These are phyloP conservation scores for Palloptera scutellata DNA, from an alignment of 2,888 invertebrate species.

Conservation along the genomic window DNA sequence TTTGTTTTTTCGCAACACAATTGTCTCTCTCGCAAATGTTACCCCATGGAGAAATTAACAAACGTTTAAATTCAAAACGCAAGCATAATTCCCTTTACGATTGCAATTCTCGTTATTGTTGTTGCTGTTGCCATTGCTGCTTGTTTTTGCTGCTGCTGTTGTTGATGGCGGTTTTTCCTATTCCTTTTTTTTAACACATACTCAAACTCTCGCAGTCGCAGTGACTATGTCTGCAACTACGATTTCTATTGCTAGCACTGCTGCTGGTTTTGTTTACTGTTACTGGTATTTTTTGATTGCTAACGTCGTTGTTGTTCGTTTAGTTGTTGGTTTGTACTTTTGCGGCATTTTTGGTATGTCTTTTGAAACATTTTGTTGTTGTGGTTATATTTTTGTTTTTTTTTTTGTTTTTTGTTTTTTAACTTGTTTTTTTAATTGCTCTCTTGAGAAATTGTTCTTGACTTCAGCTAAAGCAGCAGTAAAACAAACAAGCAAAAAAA, in stretches of 20 bases:
- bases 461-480: neutral
- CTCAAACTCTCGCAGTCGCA: neutral
- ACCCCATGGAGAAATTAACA: conserved; percentile 32
- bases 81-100: conserved; percentile 29
- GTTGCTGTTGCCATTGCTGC: conserved; percentile 28
- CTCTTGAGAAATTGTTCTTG: conserved; percentile 48
- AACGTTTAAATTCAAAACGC: conserved; percentile 34
- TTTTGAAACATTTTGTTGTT: neutral
- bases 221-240: neutral
- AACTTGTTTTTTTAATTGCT: conserved; percentile 46
- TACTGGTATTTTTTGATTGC: neutral
- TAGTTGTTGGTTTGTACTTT: neutral
- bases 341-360: neutral
- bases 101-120: conserved; percentile 25
- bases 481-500: conserved; percentile 7
- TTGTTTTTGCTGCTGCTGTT: conserved; percentile 40
- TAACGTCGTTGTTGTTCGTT: neutral
- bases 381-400: neutral
- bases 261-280: neutral
- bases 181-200: conserved; percentile 32
- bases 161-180: conserved; percentile 36
- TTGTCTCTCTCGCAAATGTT: conserved; percentile 1
- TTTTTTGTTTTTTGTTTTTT: conserved; percentile 5
- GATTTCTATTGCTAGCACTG: neutral
- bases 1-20: too few relatives aligned